These are phyloP conservation scores for Salvelinus fontinalis DNA, from an alignment of 2,113 vertebrate genomes.

Conservation along the genomic window DNA sequence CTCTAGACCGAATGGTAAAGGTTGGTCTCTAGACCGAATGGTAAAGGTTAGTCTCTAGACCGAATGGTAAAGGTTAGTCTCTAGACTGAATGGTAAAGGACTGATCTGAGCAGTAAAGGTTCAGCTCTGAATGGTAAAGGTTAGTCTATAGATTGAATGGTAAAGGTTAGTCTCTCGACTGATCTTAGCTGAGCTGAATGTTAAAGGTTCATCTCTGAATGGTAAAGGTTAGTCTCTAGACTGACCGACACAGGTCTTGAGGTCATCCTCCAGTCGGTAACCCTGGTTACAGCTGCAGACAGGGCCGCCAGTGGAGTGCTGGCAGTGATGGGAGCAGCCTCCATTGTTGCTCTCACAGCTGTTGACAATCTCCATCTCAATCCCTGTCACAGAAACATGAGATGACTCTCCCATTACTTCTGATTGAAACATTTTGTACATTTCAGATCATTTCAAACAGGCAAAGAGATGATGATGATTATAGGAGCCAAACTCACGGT, in stretches of 20 bases:
- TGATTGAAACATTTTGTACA: neutral
- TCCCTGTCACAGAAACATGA: constrained; percentile 70
- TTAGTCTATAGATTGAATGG: too few species aligned
- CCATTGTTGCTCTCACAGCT: constrained; percentile 88
- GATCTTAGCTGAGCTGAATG: neutral
- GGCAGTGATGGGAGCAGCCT: constrained; percentile 87
- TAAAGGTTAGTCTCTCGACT: too few species aligned
- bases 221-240: too few species aligned
- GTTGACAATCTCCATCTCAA: constrained; percentile 97
- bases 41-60: too few species aligned
- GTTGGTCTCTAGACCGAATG: too few species aligned
- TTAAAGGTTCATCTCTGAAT: too few species aligned
- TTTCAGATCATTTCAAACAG: neutral
- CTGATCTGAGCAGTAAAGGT: too few species aligned
- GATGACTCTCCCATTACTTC: neutral
- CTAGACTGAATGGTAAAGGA: too few species aligned
- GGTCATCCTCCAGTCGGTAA: constrained; percentile 80
- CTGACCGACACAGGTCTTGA: constrained; percentile 85
- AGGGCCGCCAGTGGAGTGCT: constrained; percentile 82
- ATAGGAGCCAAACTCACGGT: constrained; percentile 78
- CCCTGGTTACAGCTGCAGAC: constrained; percentile 85
- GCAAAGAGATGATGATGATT: neutral
- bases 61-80: too few species aligned
- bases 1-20: too few species aligned
- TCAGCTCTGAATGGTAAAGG: too few species aligned